phyloP scores from a whole-genome alignment of 2,888 invertebrate species.

The Thyatira batis region DNA sequence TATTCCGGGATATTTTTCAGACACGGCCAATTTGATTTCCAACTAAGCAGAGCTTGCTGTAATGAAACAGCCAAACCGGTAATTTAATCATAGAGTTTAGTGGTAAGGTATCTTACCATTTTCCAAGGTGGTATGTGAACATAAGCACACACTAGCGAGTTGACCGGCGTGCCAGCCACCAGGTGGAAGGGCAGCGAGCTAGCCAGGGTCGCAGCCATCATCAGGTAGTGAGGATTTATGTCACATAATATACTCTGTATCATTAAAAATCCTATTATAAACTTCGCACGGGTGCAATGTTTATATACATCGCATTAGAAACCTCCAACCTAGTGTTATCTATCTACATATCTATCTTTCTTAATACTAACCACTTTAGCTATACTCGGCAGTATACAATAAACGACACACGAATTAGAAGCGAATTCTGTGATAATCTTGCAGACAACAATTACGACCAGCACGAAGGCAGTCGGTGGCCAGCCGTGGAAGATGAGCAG shows the following conservation, averaged over 20 bases:
- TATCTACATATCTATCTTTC: background rate
- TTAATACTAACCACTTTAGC: constrained; percentile 52
- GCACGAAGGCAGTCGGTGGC: constrained; percentile 42
- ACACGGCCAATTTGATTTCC: no score
- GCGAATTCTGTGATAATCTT: constrained; percentile 61
- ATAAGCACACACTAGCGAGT: constrained; percentile 62
- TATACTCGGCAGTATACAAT: constrained; percentile 46
- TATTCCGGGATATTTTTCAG: no score
- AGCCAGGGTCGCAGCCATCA: constrained; percentile 58
- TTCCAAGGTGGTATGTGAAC: constrained; percentile 57
- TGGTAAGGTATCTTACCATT: constrained; percentile 45
- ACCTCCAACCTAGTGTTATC: background rate
- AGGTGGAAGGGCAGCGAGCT: constrained; percentile 60
- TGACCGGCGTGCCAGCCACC: constrained; percentile 49
- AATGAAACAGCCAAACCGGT: no score
- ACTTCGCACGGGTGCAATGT: no score
- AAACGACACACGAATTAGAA: constrained; percentile 45
- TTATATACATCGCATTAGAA: no score
- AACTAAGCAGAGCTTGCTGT: no score
- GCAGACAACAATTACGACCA: constrained; percentile 51
- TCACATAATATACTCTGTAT: constrained; percentile 46
- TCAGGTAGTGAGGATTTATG: constrained; percentile 59
- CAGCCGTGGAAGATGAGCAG: constrained; percentile 41
- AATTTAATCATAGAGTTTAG: no score
- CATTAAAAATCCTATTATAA: background rate